Percentiles rank a stretch among this genome's conserved stretches.
These are phyloP conservation scores for Furnarius figulus DNA, from an alignment of 2,113 vertebrate genomes.

Conservation along the genomic window DNA sequence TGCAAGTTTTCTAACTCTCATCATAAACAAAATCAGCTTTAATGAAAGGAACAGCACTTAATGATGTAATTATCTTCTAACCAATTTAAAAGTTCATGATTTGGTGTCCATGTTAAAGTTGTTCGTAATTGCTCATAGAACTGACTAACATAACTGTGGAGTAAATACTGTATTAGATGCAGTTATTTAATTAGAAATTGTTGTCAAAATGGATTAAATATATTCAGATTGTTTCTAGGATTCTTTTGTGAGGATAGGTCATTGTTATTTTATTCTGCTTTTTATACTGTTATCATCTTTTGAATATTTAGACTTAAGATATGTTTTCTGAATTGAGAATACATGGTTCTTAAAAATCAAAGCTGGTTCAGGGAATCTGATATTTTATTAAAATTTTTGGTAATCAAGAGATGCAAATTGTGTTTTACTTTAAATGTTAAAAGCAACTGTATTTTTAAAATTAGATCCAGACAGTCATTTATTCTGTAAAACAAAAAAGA, in stretches of 20 bases:
- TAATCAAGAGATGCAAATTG: neutral
- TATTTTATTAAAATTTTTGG: neutral
- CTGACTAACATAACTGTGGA: neutral
- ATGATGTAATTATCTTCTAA: neutral
- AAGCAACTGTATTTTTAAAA: constrained; percentile 14
- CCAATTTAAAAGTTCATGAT: neutral
- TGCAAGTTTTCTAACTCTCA: neutral
- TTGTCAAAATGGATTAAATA: neutral
- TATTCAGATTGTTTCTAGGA: neutral
- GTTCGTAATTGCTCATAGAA: neutral
- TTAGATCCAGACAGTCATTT: constrained; percentile 16
- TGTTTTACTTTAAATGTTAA: constrained; percentile 2
- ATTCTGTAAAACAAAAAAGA: constrained; percentile 15
- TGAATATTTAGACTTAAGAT: neutral
- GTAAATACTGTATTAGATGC: neutral
- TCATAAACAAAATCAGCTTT: neutral
- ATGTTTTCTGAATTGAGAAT: neutral
- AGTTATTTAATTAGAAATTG: neutral
- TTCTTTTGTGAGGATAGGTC: neutral
- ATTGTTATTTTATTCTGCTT: neutral
- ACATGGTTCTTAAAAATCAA: neutral
- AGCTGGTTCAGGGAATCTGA: neutral
- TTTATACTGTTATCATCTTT: neutral
- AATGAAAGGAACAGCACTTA: neutral
- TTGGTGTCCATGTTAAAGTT: neutral